Evolutionary conservation across 2,797 vertebrate species (phyloP).

Genomic region (Pantherophis vulpinus): DNA sequence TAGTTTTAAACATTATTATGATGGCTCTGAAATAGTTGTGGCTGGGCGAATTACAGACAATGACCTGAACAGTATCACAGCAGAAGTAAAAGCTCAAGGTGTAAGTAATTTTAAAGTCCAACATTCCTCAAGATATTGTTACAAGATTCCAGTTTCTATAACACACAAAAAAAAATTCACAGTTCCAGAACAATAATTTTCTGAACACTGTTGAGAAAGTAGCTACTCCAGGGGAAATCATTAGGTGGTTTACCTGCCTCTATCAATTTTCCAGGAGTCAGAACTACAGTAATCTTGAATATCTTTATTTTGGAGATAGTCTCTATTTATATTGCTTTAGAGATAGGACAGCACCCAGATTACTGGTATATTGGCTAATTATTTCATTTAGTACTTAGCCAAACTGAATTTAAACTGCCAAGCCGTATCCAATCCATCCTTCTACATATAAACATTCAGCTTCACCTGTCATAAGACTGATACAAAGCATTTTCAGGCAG

Average conservation of each 20-base stretch:
- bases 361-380: background rate
- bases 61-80: constrained; percentile 71
- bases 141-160: background rate
- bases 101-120: constrained; percentile 68
- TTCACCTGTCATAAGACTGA: background rate
- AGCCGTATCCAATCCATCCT: background rate
- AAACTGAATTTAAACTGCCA: background rate
- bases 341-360: background rate
- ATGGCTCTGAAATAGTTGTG: constrained; percentile 89
- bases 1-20: constrained; percentile 82
- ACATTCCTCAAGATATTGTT: background rate
- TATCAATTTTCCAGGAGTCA: background rate
- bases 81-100: constrained; percentile 80
- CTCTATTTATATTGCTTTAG: background rate
- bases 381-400: no score
- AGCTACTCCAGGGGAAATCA: rapidly evolving
- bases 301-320: no score
- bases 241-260: background rate
- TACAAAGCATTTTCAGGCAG: background rate
- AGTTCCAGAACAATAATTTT: background rate
- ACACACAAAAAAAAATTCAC: background rate
- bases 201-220: background rate
- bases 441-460: background rate
- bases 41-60: constrained; percentile 80
- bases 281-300: no score